Conservation (phyloP, 2,113 vertebrate genomes). For the Oncorhynchus nerka region DNA sequence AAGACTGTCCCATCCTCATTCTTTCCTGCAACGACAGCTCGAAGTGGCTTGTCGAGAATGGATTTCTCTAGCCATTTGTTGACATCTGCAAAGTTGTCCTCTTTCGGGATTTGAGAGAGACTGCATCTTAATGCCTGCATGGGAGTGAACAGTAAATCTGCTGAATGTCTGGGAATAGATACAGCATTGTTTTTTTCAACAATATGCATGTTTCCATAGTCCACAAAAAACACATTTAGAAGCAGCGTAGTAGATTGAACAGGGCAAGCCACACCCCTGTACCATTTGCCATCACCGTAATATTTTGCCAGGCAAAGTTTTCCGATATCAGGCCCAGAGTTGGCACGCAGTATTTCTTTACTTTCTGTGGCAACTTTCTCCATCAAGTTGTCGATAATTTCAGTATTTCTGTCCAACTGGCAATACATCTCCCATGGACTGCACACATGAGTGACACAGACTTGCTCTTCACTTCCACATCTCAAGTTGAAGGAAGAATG, state of each 20-base stretch:
- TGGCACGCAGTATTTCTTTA: constrained; percentile 42
- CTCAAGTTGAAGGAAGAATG: constrained; percentile 81
- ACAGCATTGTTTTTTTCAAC: constrained; percentile 73
- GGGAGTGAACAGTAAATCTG: constrained; percentile 81
- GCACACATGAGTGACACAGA: constrained; percentile 78
- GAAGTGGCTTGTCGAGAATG: constrained; percentile 75
- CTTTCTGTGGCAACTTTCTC: constrained; percentile 63
- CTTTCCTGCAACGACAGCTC: constrained; percentile 72
- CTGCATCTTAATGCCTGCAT: constrained; percentile 86
- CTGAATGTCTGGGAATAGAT: constrained; percentile 75
- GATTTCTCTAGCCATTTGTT: constrained; percentile 77
- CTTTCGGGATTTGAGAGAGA: constrained; percentile 70
- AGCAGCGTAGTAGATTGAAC: constrained; percentile 64
- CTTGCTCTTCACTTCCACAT: constrained; percentile 76
- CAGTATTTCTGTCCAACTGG: constrained; percentile 82
- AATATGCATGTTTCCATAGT: constrained; percentile 84
- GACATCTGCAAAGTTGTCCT: constrained; percentile 67
- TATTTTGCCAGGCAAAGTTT: constrained; percentile 82
- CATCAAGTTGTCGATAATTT: constrained; percentile 71
- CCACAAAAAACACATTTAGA: constrained; percentile 82
- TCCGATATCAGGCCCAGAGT: constrained; percentile 12
- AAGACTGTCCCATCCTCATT: constrained; percentile 76
- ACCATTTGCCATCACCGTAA: constrained; percentile 80
- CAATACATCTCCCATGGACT: constrained; percentile 84
- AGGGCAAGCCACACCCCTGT: constrained; percentile 74